Evolutionary conservation across 2,113 vertebrate genomes (phyloP).

Genomic region (Apaloderma vittatum): DNA sequence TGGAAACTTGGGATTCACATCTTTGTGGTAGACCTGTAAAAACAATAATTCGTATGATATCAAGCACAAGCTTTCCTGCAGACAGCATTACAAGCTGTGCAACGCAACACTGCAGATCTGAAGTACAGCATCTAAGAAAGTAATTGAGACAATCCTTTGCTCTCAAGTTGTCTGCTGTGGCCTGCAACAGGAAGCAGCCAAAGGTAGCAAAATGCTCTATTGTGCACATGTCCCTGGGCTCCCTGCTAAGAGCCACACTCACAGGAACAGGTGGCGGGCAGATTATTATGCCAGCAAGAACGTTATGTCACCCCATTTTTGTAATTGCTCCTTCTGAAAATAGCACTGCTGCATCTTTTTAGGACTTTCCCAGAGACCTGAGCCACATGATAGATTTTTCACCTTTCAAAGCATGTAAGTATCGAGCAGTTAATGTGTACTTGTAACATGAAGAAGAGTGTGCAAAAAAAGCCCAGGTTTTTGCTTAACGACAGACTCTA

Average conservation of each 20-base stretch:
- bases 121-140: background rate
- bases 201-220: background rate
- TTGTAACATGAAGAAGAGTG: background rate
- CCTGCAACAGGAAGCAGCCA: background rate
- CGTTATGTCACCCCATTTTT: background rate
- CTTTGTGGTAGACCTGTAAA: conserved; percentile 90
- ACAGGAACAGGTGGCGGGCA: background rate
- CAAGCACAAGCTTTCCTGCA: background rate
- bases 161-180: background rate
- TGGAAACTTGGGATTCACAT: conserved; percentile 85
- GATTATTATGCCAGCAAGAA: background rate
- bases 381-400: background rate
- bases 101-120: background rate
- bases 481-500: background rate
- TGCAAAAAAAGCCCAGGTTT: background rate
- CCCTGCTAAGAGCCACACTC: background rate
- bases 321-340: background rate
- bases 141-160: background rate
- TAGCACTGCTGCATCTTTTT: background rate
- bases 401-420: background rate
- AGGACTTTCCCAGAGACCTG: background rate
- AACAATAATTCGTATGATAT: background rate
- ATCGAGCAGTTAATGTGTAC: background rate
- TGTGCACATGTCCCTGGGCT: background rate
- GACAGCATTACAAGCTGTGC: background rate